phyloP scores from a whole-genome alignment of 2,113 vertebrate species.

The Hucho hucho region DNA sequence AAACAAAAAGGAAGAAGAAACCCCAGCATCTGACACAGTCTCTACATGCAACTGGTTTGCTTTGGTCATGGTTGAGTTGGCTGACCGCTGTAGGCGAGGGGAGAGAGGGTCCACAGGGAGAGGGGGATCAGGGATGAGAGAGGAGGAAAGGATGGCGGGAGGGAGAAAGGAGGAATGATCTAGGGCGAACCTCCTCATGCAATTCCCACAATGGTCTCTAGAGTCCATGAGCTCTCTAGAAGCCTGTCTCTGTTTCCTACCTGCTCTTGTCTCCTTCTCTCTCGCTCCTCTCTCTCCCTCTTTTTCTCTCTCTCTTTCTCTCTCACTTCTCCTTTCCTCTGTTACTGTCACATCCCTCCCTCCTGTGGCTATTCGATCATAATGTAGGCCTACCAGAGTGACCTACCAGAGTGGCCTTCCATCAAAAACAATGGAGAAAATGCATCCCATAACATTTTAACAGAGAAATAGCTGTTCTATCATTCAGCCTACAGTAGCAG shows the following conservation, averaged over 20 bases:
- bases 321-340: no score
- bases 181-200: slow-evolving; percentile 62
- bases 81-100: slow-evolving; percentile 47
- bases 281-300: not conserved
- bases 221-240: slow-evolving; percentile 25
- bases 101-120: not conserved
- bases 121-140: slow-evolving; percentile 1
- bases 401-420: no score
- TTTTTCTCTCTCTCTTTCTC: no score
- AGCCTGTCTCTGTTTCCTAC: slow-evolving; percentile 34
- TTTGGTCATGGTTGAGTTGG: slow-evolving; percentile 69
- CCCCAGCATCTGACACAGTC: slow-evolving; percentile 17
- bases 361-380: no score
- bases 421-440: no score
- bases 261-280: not conserved
- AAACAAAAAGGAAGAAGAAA: no score
- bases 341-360: no score
- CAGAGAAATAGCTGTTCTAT: no score
- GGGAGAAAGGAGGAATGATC: slow-evolving; percentile 14
- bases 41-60: slow-evolving; percentile 74
- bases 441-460: no score
- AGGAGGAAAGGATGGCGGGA: not conserved
- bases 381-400: no score
- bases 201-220: slow-evolving; percentile 54
- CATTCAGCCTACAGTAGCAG: no score